Base-by-base conservation (phyloP, 2,113 vertebrate genomes). In the Platichthys stellatus region DNA sequence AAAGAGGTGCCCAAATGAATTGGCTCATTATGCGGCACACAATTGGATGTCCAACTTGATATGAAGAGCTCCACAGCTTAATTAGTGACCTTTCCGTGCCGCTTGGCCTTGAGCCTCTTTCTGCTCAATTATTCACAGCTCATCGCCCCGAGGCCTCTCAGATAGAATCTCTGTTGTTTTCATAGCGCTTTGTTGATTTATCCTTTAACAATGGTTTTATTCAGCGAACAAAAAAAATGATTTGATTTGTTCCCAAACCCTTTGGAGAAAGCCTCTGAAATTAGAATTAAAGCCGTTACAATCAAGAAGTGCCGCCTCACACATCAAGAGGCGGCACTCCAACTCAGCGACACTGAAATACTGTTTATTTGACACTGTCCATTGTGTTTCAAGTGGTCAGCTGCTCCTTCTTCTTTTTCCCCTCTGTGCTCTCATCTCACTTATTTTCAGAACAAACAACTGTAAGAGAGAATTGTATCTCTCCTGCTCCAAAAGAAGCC, bases 371-470 rank as follows among this genome's bases (percentile, higher is more conserved):
- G 24, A 31, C 56, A 64, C 0, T 38, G 63, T 26, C 15, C 45
- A 54, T 35, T 59, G 18, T 5, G 38, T 69, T 65, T 64, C 57
- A 78, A 72, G 58, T 69, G 75, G 35, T 60, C 72, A 26, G 35
- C 66, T 40, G 23, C 66, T 57, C 21, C 24, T 20, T 54, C 23
- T 11, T 51, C 21, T 73, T 59, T 62, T 38, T 38, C 2, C 31
- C 31, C 31, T 31, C 9, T 38, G 2, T 9, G 49, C 67, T 69
- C 70, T 54, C 24, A 9, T 57, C 72, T 60, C 57, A 49, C 26
- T 40, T 72, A 17, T 70, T 68, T 70, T 66, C 31, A 40, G 40
- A 57, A 80, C 43, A 77, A 76, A 76, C 76, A 80, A 71, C 61
- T 61, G 14, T 8, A 23, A 1, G 23, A 23, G 23, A 76, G 24